Evolutionary conservation across 2,888 invertebrate species (phyloP), one percentile per base, ranked within the genome.

Genomic region (Bellardia bayeri): DNA sequence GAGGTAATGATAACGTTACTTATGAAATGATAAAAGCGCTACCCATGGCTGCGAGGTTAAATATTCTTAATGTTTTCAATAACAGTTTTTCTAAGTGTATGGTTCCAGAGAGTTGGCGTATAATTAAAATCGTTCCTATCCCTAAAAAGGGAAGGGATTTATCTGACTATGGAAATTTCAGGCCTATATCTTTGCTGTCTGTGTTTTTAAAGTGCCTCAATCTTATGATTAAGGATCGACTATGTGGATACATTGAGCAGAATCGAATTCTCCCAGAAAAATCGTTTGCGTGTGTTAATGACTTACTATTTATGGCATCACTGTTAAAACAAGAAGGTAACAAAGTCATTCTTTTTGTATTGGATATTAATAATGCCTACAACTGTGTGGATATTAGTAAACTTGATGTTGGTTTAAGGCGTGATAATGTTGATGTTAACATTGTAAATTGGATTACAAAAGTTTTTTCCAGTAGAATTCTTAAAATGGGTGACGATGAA

Each of bases 121-220:
- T 54, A 5, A 75, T 85, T 8, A 75, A 75, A 5, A 68, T 85
- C n/a, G 40, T 56, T 2, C 40, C 72, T 5, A 56, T 72, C 6
- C 56, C 40, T 3, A 72, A 72, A 9, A 56, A 33, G 30, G 51
- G 45, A 23, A 42, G 64, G 66, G 23, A 74, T 69, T 2, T 80
- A 63, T 51, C 58, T 30, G 42, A 69, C 11, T 45, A 63, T 16
- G 72, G 45, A 56, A 64, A 76, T 16, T 82, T 63, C 3, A 40
- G 72, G 40, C 72, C 82, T 8, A 86, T 82, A 11, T 78, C 76
- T 7, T 14, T 76, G 4, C 23, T 82, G 9, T 64, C 81, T 11
- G 76, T 82, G 2, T 40, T 81, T 30, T 16, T 71, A 6, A 85
- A 81, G 64, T 58, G 40, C 30, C 4, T 85, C 0, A 85, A 85